Conservation (phyloP, 2,888 invertebrate genomes). For the Imbricaverruca yamaguchii region DNA sequence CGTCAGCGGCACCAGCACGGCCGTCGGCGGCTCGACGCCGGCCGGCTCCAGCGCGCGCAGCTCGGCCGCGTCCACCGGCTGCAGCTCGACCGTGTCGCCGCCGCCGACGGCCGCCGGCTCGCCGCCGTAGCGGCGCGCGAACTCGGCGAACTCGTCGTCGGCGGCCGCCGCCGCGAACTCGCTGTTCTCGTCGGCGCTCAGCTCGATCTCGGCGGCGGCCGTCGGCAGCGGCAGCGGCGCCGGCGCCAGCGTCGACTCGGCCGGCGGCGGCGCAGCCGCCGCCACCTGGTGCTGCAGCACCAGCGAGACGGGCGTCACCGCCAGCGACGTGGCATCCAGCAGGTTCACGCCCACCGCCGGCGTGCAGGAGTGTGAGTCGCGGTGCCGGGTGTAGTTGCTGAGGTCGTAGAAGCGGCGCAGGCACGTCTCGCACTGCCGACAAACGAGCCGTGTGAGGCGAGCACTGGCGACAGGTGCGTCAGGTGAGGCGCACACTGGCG, state of each 20-base stretch:
- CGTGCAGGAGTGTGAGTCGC: neutral
- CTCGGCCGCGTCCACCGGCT: conserved; percentile 20
- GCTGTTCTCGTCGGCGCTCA: neutral
- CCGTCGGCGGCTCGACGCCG: too few relatives aligned
- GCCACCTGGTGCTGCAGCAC: neutral
- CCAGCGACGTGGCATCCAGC: neutral
- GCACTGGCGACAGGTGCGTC: too few relatives aligned
- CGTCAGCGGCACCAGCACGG: conserved; percentile 7
- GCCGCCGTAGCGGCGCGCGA: conserved; percentile 9
- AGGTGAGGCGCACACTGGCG: too few relatives aligned
- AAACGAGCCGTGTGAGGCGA: too few relatives aligned
- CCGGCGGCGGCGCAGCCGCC: neutral
- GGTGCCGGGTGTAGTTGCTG: conserved; percentile 14
- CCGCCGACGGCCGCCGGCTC: neutral
- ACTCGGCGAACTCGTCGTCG: conserved; percentile 20
- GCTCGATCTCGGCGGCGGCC: neutral
- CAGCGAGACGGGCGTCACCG: conserved; percentile 4
- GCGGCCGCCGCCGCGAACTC: neutral
- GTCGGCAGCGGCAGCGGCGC: neutral
- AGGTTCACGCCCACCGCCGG: conserved; percentile 1
- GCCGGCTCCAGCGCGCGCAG: conserved; percentile 20
- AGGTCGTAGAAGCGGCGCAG: conserved; percentile 19
- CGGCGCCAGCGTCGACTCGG: neutral
- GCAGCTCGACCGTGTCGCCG: conserved; percentile 21
- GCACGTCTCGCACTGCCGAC: conserved; percentile 20